A percentile compares a stretch with the other conserved stretches of the same genome.
Conservation (phyloP, 35 echinoderm and acorn worm species). For the Heliocidaris erythrogramma region DNA sequence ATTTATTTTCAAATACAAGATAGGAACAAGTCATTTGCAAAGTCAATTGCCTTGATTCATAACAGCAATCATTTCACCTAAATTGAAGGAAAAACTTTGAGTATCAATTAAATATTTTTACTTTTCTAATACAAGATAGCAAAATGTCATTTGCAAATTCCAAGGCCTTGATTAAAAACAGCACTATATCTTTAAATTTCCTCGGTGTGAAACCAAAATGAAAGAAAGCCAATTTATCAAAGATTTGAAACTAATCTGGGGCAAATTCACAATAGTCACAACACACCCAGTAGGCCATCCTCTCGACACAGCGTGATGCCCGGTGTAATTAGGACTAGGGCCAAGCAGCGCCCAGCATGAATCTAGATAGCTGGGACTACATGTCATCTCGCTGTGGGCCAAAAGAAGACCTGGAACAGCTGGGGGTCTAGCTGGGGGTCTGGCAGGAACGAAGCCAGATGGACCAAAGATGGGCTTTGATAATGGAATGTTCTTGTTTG, state of each 20-base stretch:
- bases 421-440: not conserved
- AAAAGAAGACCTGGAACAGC: not conserved
- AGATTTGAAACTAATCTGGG: not conserved
- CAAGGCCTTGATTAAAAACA: no score
- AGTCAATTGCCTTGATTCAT: no score
- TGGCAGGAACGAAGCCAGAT: not conserved
- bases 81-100: no score
- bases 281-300: not conserved
- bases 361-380: not conserved
- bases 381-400: not conserved
- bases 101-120: not conserved
- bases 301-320: not conserved
- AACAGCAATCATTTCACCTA: not conserved
- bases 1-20: not conserved
- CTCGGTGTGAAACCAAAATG: not conserved
- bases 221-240: not conserved
- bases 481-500: not conserved
- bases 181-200: not conserved
- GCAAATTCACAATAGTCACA: not conserved
- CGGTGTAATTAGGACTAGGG: not conserved
- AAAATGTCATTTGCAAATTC: no score
- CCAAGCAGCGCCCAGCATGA: constrained; percentile 15
- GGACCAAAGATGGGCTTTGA: not conserved
- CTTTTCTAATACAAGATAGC: not conserved
- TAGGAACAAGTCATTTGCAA: not conserved